These are phyloP conservation scores for Achatina immaculata DNA, from an alignment of 1,140 invertebrate genomes.

Conservation along the genomic window DNA sequence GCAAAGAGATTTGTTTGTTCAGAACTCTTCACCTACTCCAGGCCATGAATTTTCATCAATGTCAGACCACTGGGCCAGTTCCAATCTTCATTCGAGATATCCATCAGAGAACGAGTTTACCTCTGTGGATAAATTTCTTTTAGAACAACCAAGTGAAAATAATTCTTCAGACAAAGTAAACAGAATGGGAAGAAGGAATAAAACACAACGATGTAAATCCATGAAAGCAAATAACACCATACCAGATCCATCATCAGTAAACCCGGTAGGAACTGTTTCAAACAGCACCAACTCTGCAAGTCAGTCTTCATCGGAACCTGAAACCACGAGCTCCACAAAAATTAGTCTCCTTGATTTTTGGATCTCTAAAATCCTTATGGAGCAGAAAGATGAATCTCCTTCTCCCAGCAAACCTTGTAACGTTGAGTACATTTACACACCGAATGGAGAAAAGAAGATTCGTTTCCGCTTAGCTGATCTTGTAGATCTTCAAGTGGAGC, in stretches of 20 bases:
- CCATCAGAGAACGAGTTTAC: too few species aligned
- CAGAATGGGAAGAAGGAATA: neutral
- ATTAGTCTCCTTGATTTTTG: slow-evolving; percentile 19
- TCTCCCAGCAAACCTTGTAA: neutral
- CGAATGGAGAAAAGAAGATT: slow-evolving; percentile 17
- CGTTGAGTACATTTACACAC: neutral
- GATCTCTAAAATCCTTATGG: slow-evolving; percentile 18
- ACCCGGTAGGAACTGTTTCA: neutral
- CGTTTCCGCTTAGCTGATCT: slow-evolving; percentile 25
- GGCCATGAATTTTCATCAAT: too few species aligned
- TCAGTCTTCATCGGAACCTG: neutral
- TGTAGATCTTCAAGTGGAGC: slow-evolving; percentile 29
- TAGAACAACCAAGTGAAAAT: neutral
- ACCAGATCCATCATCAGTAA: neutral
- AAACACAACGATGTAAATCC: neutral
- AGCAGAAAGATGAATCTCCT: neutral
- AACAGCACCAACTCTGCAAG: neutral
- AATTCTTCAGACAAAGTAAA: neutral
- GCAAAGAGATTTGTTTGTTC: too few species aligned
- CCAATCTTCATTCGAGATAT: too few species aligned
- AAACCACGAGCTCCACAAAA: neutral
- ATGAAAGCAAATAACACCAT: neutral
- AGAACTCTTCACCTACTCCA: too few species aligned
- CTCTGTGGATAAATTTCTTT: too few species aligned
- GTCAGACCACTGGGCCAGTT: too few species aligned